Evolutionary conservation across 64 coral and sea anemone species (phyloP).

Genomic region (Acropora tenuis): DNA sequence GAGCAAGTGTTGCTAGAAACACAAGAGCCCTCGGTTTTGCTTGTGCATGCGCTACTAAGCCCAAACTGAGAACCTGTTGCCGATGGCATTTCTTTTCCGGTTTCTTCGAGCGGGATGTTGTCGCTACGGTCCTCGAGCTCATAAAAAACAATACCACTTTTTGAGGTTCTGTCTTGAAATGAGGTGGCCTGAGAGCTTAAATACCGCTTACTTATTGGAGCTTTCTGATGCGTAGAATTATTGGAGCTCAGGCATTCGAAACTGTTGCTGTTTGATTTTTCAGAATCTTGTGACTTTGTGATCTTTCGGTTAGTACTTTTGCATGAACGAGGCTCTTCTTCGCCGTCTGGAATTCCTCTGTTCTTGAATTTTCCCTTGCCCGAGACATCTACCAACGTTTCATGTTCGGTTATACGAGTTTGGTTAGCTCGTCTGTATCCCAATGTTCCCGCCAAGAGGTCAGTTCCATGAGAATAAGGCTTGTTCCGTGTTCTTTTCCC

Average conservation of each 20-base stretch:
- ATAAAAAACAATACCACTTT: not conserved
- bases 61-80: too few species aligned
- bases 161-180: not conserved
- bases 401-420: not conserved
- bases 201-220: not conserved
- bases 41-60: not conserved
- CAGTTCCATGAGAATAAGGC: not conserved
- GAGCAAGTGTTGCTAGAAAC: not conserved
- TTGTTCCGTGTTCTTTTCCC: not conserved
- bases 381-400: not conserved
- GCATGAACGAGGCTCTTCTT: not conserved
- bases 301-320: not conserved
- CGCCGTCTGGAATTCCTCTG: not conserved
- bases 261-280: not conserved
- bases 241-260: not conserved
- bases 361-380: not conserved
- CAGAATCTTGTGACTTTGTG: not conserved
- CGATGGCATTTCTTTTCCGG: not conserved
- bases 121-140: not conserved
- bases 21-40: not conserved
- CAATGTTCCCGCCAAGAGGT: not conserved
- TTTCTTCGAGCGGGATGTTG: not conserved
- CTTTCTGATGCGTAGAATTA: not conserved
- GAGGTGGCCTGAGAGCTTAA: not conserved
- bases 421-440: not conserved